Percentiles rank a stretch among this genome's conserved stretches.
phyloP scores from a whole-genome alignment of 2,888 invertebrate species.

The Byasa hedistus region DNA sequence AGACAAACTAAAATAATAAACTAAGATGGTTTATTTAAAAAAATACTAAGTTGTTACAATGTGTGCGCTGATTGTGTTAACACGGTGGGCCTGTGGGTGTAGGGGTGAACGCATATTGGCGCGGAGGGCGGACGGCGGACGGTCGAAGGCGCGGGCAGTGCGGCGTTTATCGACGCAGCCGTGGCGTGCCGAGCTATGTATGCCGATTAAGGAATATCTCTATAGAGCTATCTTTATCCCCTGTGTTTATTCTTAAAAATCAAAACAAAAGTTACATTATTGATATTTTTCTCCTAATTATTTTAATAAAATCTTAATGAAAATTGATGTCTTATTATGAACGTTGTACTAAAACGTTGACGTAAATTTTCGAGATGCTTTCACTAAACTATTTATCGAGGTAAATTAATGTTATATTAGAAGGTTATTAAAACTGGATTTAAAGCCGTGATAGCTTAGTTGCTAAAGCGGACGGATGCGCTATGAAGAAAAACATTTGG shows the following conservation, averaged over 20 bases:
- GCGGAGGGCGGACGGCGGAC: slow-evolving; percentile 43
- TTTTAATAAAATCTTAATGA: neutral
- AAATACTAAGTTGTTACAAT: neutral
- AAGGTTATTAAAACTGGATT: no score
- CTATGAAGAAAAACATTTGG: no score
- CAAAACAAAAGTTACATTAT: neutral
- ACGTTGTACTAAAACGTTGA: no score
- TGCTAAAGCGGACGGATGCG: no score
- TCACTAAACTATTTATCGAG: no score
- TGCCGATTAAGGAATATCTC: slow-evolving; percentile 56
- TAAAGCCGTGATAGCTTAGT: no score
- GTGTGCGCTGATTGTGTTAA: slow-evolving; percentile 9
- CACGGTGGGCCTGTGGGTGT: slow-evolving; percentile 31
- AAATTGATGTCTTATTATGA: no score
- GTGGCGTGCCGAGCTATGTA: slow-evolving; percentile 50
- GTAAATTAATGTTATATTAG: no score
- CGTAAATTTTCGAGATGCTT: no score
- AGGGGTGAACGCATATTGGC: slow-evolving; percentile 40
- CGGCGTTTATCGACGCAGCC: slow-evolving; percentile 61
- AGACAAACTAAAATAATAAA: neutral
- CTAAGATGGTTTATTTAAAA: neutral
- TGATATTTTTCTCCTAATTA: neutral
- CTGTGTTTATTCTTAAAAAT: neutral
- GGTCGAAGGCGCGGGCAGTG: slow-evolving; percentile 48
- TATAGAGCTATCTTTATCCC: slow-evolving; percentile 40